Conservation (phyloP, 2,888 invertebrate species). For the Sipunculus nudus region DNA sequence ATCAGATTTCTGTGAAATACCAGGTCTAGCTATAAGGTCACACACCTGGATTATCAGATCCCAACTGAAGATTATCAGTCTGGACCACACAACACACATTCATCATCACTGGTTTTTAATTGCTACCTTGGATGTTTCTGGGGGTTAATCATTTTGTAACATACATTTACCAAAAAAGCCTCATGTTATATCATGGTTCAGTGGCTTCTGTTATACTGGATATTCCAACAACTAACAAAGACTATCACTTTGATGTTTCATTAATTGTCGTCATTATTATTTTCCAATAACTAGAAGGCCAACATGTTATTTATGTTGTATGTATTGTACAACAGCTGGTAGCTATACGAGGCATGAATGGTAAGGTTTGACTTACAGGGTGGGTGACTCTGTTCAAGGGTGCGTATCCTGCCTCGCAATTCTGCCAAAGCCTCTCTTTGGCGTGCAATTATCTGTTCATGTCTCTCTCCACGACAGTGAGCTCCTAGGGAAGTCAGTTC, state of each 20-base stretch:
- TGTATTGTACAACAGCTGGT: not conserved
- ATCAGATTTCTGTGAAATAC: too few relatives aligned
- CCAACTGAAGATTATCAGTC: too few relatives aligned
- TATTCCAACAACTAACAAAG: not conserved
- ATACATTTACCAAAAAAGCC: too few relatives aligned
- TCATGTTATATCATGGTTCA: not conserved
- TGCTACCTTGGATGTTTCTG: too few relatives aligned
- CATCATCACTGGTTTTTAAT: too few relatives aligned
- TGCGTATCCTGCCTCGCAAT: conserved; percentile 57
- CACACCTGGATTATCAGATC: too few relatives aligned
- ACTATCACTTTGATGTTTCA: not conserved
- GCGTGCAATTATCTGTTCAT: conserved; percentile 62
- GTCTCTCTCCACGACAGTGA: conserved; percentile 65
- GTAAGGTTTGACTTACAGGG: conserved; percentile 45
- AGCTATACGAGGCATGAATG: not conserved
- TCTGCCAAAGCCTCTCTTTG: conserved; percentile 66
- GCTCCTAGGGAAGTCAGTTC: conserved; percentile 64
- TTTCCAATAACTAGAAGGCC: not conserved
- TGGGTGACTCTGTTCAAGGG: conserved; percentile 55
- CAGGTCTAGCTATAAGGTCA: too few relatives aligned
- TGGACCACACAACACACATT: too few relatives aligned
- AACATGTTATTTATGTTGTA: not conserved
- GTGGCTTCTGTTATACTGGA: not conserved
- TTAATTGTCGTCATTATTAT: not conserved
- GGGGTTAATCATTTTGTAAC: too few relatives aligned